Conservation (phyloP, 1,140 invertebrate species). For the Solenopsis invicta region DNA sequence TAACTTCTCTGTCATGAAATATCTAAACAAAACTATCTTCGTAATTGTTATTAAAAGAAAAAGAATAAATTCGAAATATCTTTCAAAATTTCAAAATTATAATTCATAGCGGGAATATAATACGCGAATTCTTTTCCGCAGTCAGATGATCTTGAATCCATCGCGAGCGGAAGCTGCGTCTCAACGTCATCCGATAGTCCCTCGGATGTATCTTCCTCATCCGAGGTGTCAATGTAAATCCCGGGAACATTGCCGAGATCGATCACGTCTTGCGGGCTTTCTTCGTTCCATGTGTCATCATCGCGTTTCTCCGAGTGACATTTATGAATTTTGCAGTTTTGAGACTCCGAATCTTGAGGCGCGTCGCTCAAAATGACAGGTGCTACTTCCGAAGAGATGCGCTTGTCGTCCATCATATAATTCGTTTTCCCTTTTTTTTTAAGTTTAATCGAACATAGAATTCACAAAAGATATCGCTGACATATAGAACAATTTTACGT, state of each 20-base stretch:
- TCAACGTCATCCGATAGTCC: not conserved
- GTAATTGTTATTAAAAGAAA: not conserved
- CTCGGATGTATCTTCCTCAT: constrained; percentile 28
- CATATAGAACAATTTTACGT: not conserved
- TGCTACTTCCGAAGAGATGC: not conserved
- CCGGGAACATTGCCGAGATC: not conserved
- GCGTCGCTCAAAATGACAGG: not conserved
- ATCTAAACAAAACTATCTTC: not conserved
- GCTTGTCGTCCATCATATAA: constrained; percentile 9
- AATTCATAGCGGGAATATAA: not conserved
- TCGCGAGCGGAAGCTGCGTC: not conserved
- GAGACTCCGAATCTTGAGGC: not conserved
- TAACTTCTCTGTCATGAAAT: not conserved
- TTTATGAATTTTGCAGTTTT: not conserved
- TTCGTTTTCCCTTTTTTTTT: not conserved
- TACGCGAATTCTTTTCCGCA: constrained; percentile 20
- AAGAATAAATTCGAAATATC: not conserved
- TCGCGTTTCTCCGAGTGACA: not conserved
- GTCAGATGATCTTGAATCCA: not conserved
- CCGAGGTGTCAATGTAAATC: constrained; percentile 1
- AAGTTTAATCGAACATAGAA: not conserved
- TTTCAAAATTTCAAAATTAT: not conserved
- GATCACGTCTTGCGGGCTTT: not conserved
- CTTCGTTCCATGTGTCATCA: not conserved
- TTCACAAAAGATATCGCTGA: not conserved